Percentiles rank a stretch among this genome's conserved stretches.
phyloP scores from a whole-genome alignment of 2,797 vertebrate genomes.

The Diplodus sargus region DNA sequence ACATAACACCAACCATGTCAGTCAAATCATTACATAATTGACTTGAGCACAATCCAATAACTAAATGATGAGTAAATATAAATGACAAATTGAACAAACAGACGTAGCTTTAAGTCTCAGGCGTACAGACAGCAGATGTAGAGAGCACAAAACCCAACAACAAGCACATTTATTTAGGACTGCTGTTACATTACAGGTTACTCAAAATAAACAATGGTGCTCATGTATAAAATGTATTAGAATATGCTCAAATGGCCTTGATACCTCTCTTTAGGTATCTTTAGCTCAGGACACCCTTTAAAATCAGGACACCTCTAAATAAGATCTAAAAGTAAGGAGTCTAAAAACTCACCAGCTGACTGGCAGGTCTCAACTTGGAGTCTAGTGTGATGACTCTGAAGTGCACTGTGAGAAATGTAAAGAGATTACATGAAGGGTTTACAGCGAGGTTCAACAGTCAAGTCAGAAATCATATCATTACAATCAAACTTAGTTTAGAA shows the following conservation, averaged over 20 bases:
- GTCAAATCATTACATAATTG: not conserved
- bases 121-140: not conserved
- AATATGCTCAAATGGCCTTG: not conserved
- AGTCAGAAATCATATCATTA: not conserved
- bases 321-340: not conserved
- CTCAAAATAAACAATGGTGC: not conserved
- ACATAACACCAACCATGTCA: not conserved
- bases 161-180: not conserved
- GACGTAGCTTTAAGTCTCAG: not conserved
- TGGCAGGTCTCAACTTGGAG: slow-evolving; percentile 77
- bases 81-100: not conserved
- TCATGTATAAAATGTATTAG: not conserved
- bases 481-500: too few relatives aligned
- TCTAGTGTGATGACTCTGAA: slow-evolving; percentile 88
- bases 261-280: not conserved
- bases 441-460: not conserved
- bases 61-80: not conserved
- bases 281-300: not conserved
- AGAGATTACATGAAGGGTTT: not conserved
- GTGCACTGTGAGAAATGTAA: slow-evolving; percentile 79
- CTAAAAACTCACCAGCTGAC: slow-evolving; percentile 68
- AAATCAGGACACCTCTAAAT: too few relatives aligned
- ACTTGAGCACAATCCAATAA: not conserved
- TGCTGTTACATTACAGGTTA: too few relatives aligned
- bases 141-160: not conserved